Conservation (phyloP, 1,140 invertebrate species). For the Spodoptera litura region DNA sequence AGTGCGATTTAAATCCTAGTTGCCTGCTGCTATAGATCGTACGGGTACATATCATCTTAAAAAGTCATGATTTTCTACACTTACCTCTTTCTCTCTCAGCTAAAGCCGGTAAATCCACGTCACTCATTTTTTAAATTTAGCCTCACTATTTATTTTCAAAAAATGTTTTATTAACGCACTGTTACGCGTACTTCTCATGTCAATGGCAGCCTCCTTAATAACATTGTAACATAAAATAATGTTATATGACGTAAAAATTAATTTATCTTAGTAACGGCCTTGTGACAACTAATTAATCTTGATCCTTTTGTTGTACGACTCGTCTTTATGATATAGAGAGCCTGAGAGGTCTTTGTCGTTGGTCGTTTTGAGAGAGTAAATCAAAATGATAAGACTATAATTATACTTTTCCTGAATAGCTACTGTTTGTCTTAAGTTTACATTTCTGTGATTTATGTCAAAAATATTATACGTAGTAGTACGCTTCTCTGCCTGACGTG, state of each 20-base stretch:
- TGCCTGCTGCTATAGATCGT: no score
- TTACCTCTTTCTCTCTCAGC: constrained; percentile 42
- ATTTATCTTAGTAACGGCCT: constrained; percentile 35
- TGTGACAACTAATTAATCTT: constrained; percentile 28
- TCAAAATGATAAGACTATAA: constrained; percentile 1
- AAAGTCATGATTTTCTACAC: background rate
- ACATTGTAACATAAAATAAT: constrained; percentile 17
- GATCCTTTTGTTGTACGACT: background rate
- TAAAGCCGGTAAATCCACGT: constrained; percentile 63
- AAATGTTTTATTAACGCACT: background rate
- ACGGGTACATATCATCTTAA: no score
- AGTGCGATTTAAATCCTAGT: no score
- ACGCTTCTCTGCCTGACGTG: no score
- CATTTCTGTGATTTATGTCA: background rate
- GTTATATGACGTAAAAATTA: constrained; percentile 27
- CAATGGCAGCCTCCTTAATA: constrained; percentile 10
- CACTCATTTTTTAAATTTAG: constrained; percentile 64
- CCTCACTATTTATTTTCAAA: background rate
- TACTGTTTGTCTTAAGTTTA: background rate
- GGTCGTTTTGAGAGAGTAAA: background rate
- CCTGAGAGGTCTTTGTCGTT: constrained; percentile 5
- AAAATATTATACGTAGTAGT: no score
- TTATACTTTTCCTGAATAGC: constrained; percentile 15
- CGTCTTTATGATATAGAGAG: background rate
- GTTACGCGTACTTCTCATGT: constrained; percentile 1